Evolutionary conservation across 92 coral and sea anemone genomes (phyloP), one percentile per base, ranked within the genome.

Genomic region (Pocillopora grandis): DNA sequence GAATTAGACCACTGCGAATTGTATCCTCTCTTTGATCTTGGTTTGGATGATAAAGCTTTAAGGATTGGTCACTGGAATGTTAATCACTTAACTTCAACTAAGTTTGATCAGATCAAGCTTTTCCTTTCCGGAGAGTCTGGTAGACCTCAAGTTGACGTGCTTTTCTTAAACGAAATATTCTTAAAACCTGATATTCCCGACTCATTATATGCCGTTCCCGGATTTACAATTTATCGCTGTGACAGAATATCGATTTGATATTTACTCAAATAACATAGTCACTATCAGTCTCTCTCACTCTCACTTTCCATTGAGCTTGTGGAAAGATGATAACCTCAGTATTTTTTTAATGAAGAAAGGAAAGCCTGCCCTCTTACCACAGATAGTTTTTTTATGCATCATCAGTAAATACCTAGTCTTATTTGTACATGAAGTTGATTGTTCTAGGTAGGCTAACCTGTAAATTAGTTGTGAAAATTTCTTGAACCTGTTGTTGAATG

Each of bases 31-130:
- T 85, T 84, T 62, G 94, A 91, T 61, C 89, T 91, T 58, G 89
- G 85, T 56, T 80, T 88, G 60, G 89, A 82, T 56, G 84, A 88
- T 15, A 91, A 88, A 91, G 94, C 87, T 13, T 70, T 91, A 72
- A 80, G 87, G 52, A 21, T 91, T 81, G 90, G 92, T 36, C 81
- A 80, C 17, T 89, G 92, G 92, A 89, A 88, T 37, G 88, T 92
- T 27, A 80, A 89, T 84, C 80, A 84, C 64, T 69, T 91, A 85
- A 82, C 89, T 19, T 77, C 89, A 66, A 61, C 91, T 27, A 89
- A 86, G 72, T 89, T 89, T 60, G 92, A 89, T 71, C 90, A 89
- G 86, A 86, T 90, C 78, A 90, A 86, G 76, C 87, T 80, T 79
- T 90, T 85, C 62, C 81, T 91, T 6, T 14, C 62, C 1, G 90